Base-by-base conservation (phyloP, 2,888 invertebrate genomes). In the Lysandra bellargus region DNA sequence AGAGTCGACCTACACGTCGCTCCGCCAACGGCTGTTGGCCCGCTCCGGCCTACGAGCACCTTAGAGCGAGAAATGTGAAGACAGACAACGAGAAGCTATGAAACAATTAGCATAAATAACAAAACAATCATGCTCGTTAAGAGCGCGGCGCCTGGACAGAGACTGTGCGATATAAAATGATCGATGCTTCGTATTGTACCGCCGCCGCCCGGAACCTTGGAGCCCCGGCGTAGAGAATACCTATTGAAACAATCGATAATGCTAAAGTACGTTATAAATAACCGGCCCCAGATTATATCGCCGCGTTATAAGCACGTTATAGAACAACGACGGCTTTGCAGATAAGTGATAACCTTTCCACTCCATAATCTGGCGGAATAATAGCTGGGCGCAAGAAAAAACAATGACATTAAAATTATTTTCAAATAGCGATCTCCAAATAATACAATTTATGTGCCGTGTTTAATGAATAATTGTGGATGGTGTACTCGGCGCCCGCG, bases 91-190 rank as follows among this genome's bases (percentile, higher is more conserved):
- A 75, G 49, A 75, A 75, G 53, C 75, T 74, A 12, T 37, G 53
- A 12, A 75, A 75, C 53, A 75, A 49, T 49, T 74, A 49, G 12
- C 75, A 75, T 75, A 53, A 75, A 75, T 53, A 75, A 75, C 53
- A 49, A 53, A 75, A 76, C 76, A 76, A 76, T 57, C 76, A 76
- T 76, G 57, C 76, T 76, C 17, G 76, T 76, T 76, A 76, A 33
- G 33, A 76, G 57, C 53, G 3, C 74, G 14, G 9, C 75, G 49
- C 75, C 33, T 9, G 69, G 75, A 53, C 49, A 49, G 14, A 23
- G 23, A 44, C 2, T 75, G 30, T 49, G 44, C 74, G 44, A 30
- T 75, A 75, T 23, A 37, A 69, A 33, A 53, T 75, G 30, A 49
- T 75, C 5, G 75, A 75, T 49, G 75, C 30, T 53, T 6, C 49